A percentile compares a stretch with the other conserved stretches of the same genome.
Conservation (phyloP, 2,113 vertebrate species). For the Nymphicus hollandicus region DNA sequence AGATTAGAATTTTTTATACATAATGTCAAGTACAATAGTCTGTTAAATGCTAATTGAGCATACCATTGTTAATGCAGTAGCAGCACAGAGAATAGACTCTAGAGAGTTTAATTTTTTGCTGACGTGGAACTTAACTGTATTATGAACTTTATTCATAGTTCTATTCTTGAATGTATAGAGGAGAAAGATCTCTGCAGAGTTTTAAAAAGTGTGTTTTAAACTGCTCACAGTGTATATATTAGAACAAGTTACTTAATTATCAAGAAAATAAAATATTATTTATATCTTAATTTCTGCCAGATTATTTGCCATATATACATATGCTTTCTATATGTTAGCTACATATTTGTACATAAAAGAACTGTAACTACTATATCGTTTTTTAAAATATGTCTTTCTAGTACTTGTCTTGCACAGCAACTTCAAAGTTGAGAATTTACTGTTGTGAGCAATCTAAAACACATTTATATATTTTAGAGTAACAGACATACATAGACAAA, state of each 20-base stretch:
- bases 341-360: neutral
- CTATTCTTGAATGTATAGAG: neutral
- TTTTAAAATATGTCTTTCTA: neutral
- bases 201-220: neutral
- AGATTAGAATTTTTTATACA: constrained; percentile 50
- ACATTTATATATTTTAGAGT: neutral
- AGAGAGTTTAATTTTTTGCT: constrained; percentile 13
- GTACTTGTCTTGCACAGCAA: neutral
- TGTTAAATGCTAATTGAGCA: constrained; percentile 56
- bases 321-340: neutral
- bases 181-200: neutral
- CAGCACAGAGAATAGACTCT: neutral
- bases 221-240: neutral
- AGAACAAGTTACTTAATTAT: neutral
- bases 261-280: neutral
- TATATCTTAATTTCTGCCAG: neutral
- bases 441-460: neutral
- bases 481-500: neutral
- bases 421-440: neutral
- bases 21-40: constrained; percentile 61
- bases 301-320: neutral
- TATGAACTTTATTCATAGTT: neutral
- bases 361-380: neutral
- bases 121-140: neutral
- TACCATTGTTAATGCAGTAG: neutral